These are phyloP conservation scores for Drosophila kohkoa DNA, from an alignment of 1,140 invertebrate genomes.

Conservation along the genomic window DNA sequence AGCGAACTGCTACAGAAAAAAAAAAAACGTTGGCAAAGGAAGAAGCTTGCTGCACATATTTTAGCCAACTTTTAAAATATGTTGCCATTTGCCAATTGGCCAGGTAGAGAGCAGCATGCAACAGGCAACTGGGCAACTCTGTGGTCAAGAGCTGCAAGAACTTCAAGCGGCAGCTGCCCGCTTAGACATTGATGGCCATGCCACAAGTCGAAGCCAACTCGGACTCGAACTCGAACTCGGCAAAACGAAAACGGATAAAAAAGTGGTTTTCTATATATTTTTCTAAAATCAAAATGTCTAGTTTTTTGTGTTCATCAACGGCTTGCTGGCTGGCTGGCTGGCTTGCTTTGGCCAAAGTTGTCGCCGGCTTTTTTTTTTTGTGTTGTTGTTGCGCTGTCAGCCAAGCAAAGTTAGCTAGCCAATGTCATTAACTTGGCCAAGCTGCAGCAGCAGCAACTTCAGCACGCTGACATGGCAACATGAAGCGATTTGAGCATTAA, in stretches of 20 bases:
- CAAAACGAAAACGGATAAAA: conserved; percentile 53
- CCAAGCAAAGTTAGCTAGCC: conserved; percentile 16
- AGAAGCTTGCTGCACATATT: conserved; percentile 63
- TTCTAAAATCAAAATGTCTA: conserved; percentile 83
- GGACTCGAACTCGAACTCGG: background rate
- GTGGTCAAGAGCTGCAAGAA: no score
- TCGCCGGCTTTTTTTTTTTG: conserved; percentile 60
- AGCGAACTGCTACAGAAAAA: background rate
- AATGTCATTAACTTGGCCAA: conserved; percentile 81
- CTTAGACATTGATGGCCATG: conserved; percentile 63
- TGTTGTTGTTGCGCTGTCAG: conserved; percentile 6
- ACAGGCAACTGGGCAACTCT: conserved; percentile 36
- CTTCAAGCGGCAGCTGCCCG: conserved; percentile 38
- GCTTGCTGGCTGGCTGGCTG: conserved; percentile 58
- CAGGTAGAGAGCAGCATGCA: conserved; percentile 33
- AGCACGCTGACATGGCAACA: conserved; percentile 76
- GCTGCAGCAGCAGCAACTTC: conserved; percentile 22
- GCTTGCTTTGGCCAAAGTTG: conserved; percentile 73
- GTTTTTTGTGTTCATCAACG: conserved; percentile 79
- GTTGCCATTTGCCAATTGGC: conserved; percentile 48
- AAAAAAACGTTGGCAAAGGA: conserved; percentile 15
- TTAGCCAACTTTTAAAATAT: conserved; percentile 69
- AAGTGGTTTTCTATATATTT: conserved; percentile 83
- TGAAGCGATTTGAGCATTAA: conserved; percentile 82
- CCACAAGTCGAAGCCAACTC: conserved; percentile 24